Base-by-base conservation (phyloP, 2,113 vertebrate genomes). In the Gymnorhina tibicen region DNA sequence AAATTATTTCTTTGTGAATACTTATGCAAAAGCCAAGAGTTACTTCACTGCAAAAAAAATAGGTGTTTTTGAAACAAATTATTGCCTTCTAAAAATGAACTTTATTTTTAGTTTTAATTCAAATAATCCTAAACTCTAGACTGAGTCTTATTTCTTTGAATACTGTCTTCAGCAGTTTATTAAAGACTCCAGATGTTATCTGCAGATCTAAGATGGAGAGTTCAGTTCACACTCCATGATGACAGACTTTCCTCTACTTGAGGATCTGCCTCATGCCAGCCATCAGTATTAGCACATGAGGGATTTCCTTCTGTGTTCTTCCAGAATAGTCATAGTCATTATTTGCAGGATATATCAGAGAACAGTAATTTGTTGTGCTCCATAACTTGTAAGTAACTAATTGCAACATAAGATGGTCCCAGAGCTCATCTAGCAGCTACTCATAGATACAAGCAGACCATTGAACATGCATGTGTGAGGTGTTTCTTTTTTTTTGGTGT, bases 381-480 rank as follows among this genome's bases (percentile, higher is more conserved):
- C 2, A 1, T 79, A 66, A 87, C 39, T 50, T 85, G 7, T 52
- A 64, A 75, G 10, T 41, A 80, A 62, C 7, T 72, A 41, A 58
- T 26, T 64, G 37, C 28, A 67, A 28, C 2, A 4, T 4, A 22
- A 21, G 13, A 18, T 73, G 23, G 9, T 82, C 33, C 33, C 47
- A 44, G 22, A 72, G 26, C 28, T 85, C 42, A n/a, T 21, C 52
- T 87, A 66, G 27, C 11, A 69, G 39, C 35, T 70, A 27, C 26
- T 10, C 68, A 17, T 44, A 49, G 32, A 21, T 49, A 52, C 9
- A 55, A 62, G 32, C 9, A 66, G 28, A 39, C 11, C 21, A 19
- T 2, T 44, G 50, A 41, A 11, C 8, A 6, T 33, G 7, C 32
- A 12, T 0, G 0, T 62, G 41, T 32, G 32, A 68, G 12, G 15